Conservation (phyloP, 1,140 invertebrate species). For the Nilaparvata lugens region DNA sequence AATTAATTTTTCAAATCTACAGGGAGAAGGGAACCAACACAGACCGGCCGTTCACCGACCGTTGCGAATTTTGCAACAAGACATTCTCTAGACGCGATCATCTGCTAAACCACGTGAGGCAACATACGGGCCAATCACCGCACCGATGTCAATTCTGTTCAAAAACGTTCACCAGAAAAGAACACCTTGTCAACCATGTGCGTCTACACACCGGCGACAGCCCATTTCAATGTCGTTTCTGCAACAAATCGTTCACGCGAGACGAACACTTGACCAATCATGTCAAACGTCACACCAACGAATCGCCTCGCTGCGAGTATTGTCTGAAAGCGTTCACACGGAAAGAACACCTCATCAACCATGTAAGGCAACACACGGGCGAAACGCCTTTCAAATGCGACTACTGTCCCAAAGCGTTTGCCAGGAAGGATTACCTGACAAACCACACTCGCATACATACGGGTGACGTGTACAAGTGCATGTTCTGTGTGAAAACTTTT, state of each 20-base stretch:
- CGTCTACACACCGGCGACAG: constrained; percentile 45
- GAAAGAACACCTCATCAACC: constrained; percentile 51
- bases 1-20: no score
- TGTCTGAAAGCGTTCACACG: constrained; percentile 53
- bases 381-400: constrained; percentile 45
- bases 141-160: constrained; percentile 71
- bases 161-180: constrained; percentile 28
- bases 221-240: constrained; percentile 73
- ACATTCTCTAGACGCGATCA: constrained; percentile 69
- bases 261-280: constrained; percentile 78
- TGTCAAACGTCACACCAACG: constrained; percentile 67
- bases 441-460: constrained; percentile 80
- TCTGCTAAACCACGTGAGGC: constrained; percentile 63
- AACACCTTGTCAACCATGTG: constrained; percentile 31
- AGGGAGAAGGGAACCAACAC: neutral
- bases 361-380: constrained; percentile 63
- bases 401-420: constrained; percentile 67
- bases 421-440: constrained; percentile 67
- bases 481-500: constrained; percentile 92
- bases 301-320: constrained; percentile 46
- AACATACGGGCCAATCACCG: constrained; percentile 59
- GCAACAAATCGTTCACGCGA: constrained; percentile 72
- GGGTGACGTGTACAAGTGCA: constrained; percentile 80
- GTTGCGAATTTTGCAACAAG: constrained; percentile 34
- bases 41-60: constrained; percentile 29